phyloP scores from a whole-genome alignment of 2,888 invertebrate genomes.

The Cataglyphis cursor region DNA sequence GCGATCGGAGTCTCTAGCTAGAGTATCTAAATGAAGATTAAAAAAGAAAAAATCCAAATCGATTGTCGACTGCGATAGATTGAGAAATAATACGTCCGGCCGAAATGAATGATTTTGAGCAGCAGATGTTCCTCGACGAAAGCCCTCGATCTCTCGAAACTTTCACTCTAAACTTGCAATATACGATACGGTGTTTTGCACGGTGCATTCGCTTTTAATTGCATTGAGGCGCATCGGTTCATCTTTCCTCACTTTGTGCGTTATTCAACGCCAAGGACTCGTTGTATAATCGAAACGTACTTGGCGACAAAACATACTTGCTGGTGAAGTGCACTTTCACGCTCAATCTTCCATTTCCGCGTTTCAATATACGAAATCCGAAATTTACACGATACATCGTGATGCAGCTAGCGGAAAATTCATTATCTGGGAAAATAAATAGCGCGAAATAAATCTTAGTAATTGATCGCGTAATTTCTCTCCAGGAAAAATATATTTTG shows the following conservation, averaged over 20 bases:
- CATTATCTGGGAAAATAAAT: constrained; percentile 9
- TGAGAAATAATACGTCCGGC: background rate
- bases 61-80: constrained; percentile 12
- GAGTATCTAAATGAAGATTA: constrained; percentile 2
- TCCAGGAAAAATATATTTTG: background rate
- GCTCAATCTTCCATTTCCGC: constrained; percentile 67
- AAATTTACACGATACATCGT: constrained; percentile 11
- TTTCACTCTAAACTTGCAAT: constrained; percentile 67
- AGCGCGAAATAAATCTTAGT: constrained; percentile 5
- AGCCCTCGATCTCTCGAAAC: constrained; percentile 61
- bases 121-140: constrained; percentile 35
- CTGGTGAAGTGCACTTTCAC: constrained; percentile 69
- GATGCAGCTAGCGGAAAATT: background rate
- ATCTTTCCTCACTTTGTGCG: constrained; percentile 61
- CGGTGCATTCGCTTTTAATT: constrained; percentile 66
- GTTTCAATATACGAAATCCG: constrained; percentile 55
- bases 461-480: background rate
- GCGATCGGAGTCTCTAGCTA: background rate
- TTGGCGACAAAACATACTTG: constrained; percentile 65
- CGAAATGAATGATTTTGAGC: constrained; percentile 54
- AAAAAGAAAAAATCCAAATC: background rate
- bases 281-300: constrained; percentile 78
- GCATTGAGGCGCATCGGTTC: constrained; percentile 56
- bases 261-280: constrained; percentile 82
- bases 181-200: constrained; percentile 52